Base-by-base conservation (phyloP, 2,888 invertebrate species). In the Parthenolecanium corni region DNA sequence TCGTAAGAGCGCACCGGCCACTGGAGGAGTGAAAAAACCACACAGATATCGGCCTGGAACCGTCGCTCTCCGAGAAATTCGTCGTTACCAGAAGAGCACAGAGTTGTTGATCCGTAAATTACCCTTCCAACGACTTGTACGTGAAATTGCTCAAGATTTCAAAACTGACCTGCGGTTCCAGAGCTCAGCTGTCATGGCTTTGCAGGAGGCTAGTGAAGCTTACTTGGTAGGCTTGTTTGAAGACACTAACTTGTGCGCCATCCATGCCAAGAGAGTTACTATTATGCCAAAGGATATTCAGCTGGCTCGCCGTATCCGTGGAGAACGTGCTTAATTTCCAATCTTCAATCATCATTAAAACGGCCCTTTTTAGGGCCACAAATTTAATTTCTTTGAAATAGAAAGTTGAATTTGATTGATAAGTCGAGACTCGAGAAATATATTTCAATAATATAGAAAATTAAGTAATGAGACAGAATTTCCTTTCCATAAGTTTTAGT, bases 201-300 rank as follows among this genome's bases (percentile, higher is more conserved):
- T 66, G 9, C 66, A 70, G 67, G 79, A 79, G 67, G 79, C 79
- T 0, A 77, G 81, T 69, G 76, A 83, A 71, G 78, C 79, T 67
- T 78, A 84, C 69, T 71, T 84, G 31, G 83, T 84, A 14, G 83
- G 84, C 9, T 73, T 85, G 1, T 85, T 85, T 70, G 85, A 85
- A 71, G 85, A 85, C 69, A 87, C 86, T 23, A 87, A 87, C 71
- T 74, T 87, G 69, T 86, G 85, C 72, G 86, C 86, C 42, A 85
- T 87, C 68, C 86, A 87, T 69, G 86, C 82, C 67, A 82, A 82
- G 73, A 75, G 82, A 66, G 82, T 82, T 14, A 83, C 82, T 66
- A 81, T 80, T 69, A 80, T 80, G 80, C 79, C 80, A 11, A 81
- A 80, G 69, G 80, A 81, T 71, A 80, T 81, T 70, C 79, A 80